Evolutionary conservation across 2,888 invertebrate genomes (phyloP).

Genomic region (Chalcis sispes): DNA sequence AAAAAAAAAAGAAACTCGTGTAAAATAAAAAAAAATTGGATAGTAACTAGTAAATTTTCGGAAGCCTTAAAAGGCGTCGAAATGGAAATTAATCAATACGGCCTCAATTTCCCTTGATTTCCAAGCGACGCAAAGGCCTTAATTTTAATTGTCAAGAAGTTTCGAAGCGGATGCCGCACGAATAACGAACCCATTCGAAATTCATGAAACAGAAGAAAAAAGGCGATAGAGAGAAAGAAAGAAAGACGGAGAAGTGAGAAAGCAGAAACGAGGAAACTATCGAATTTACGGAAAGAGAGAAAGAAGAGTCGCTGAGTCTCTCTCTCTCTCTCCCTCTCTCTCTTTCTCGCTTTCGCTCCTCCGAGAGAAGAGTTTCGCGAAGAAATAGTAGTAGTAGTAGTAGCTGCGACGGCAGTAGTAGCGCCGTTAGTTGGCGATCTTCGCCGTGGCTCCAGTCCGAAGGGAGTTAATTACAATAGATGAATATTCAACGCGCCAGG

Average conservation of each 20-base stretch:
- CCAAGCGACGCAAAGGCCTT: background rate
- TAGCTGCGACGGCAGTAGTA: conserved; percentile 19
- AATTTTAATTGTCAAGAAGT: conserved; percentile 35
- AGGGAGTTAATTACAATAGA: conserved; percentile 74
- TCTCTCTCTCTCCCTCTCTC: no score
- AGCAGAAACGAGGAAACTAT: conserved; percentile 54
- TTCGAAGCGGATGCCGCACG: background rate
- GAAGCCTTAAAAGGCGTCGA: no score
- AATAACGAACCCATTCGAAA: conserved; percentile 52
- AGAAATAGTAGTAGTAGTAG: conserved; percentile 13
- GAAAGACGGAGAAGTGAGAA: conserved; percentile 51
- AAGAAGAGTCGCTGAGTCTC: background rate
- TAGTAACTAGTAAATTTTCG: no score
- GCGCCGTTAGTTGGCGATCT: conserved; percentile 37
- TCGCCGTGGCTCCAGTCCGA: conserved; percentile 60
- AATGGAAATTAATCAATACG: conserved; percentile 25
- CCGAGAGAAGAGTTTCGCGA: conserved; percentile 1
- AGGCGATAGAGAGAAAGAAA: conserved; percentile 40
- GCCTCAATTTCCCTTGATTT: conserved; percentile 9
- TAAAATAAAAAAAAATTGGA: no score
- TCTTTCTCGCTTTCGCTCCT: no score
- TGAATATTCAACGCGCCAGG: conserved; percentile 71
- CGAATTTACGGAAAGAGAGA: conserved; percentile 21
- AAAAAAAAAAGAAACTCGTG: no score
- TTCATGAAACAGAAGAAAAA: conserved; percentile 29